phyloP scores from a whole-genome alignment of 2,888 invertebrate genomes.

The Carabus problematicus region DNA sequence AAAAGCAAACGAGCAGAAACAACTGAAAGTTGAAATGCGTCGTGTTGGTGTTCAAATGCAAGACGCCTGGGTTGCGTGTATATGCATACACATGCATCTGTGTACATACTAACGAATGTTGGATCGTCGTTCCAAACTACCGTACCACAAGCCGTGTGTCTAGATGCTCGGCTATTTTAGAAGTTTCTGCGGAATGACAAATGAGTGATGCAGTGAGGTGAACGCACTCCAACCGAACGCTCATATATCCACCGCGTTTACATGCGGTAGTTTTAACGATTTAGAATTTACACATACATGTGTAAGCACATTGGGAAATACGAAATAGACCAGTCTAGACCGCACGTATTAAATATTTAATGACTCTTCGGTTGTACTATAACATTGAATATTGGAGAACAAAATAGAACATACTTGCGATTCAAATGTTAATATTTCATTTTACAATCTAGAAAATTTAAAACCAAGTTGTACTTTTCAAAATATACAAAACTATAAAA shows the following conservation, averaged over 20 bases:
- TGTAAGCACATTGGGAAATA: too few species aligned
- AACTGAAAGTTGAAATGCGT: background rate
- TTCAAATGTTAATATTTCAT: too few species aligned
- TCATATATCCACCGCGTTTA: conserved; percentile 31
- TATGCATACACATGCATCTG: background rate
- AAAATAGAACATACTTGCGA: too few species aligned
- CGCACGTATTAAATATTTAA: too few species aligned
- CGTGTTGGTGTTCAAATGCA: background rate
- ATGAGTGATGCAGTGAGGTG: conserved; percentile 36
- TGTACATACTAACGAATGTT: background rate
- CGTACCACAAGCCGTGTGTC: conserved; percentile 4
- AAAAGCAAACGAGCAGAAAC: background rate
- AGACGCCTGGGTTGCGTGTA: background rate
- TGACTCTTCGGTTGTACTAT: too few species aligned
- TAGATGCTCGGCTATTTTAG: conserved; percentile 35
- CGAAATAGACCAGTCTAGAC: too few species aligned
- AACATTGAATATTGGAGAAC: too few species aligned
- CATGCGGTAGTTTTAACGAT: conserved; percentile 12
- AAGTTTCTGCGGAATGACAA: conserved; percentile 37
- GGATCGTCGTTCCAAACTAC: background rate
- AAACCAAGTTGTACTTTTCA: too few species aligned
- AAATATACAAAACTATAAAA: too few species aligned
- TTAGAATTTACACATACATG: background rate
- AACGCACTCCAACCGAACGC: conserved; percentile 24
- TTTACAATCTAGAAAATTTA: too few species aligned